Evolutionary conservation across 2,113 vertebrate genomes (phyloP), one percentile per base, ranked within the genome.

Genomic region (Mormoops blainvillei): DNA sequence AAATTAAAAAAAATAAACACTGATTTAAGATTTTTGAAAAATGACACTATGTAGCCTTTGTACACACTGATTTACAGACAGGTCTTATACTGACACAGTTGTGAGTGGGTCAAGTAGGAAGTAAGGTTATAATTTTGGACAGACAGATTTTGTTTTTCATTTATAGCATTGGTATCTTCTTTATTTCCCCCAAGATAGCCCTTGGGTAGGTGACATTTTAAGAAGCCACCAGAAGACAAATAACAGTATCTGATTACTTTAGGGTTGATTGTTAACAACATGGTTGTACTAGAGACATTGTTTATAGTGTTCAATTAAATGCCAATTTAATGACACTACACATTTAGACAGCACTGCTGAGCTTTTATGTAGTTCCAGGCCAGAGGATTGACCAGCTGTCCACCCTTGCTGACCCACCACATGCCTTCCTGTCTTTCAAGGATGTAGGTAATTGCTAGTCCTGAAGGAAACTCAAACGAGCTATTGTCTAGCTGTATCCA

Each of bases 281-380:
- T 33, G 73, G 93, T 87, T 96, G 67, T 91, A 52, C 73, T 80
- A 31, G 94, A 93, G 96, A 95, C 97, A 97, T 96, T 98, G 93
- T 88, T 96, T 96, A 92, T 92, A 70, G 94, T 89, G 74, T 91
- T 96, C 93, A 95, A 89, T 95, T 97, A 96, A 98, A 98, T 94
- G 83, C 83, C 95, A 54, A 83, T 95, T 98, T 96, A 96, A 93
- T 93, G 97, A 88, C 70, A 91, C 10, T 73, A 67, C 45, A 61
- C 94, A 93, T 91, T 96, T 90, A 94, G 83, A 83, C 73, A 77
- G 74, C 82, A 38, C 54, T 93, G 93, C 89, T 74, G 86, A 93
- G 96, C 33, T 78, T 92, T 94, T 94, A 76, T 85, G 45, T 85
- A 94, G 97, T 76, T 96, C 56, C 91, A 94, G 78, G 63, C 48